Base-by-base conservation (phyloP, 2,113 vertebrate genomes). In the Paramormyrops kingsleyae region DNA sequence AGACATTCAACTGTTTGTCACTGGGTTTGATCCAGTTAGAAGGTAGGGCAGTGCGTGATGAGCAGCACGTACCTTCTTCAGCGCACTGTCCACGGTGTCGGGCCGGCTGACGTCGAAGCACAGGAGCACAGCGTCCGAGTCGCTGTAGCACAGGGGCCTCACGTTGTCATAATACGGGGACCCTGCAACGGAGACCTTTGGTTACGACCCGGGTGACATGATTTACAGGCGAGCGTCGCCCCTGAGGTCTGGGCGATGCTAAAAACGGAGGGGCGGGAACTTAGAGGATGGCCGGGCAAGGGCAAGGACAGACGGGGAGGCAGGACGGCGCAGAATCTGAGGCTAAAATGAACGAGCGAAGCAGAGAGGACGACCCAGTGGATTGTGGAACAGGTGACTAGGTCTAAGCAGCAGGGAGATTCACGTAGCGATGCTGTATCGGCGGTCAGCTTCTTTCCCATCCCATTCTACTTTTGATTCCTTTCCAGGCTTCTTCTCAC, bases 91-190 rank as follows among this genome's bases (percentile, higher is more conserved):
- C 24, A 98, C 95, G 13, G 96, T 97, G 94, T 99, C 98, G 0
- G 98, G 98, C 3, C 97, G 96, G 93, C 98, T 98, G 94, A 99
- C 93, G 89, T 99, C 98, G 1, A 99, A 98, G 93, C 98, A 99
- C 2, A 99, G 94, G 90, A 99, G 95, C 19, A 99, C 97, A 0
- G 98, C 98, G 0, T 99, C 98, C 0, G 98, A 98, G 93, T 99
- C 98, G 0, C 98, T 99, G 95, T 99, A 99, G 97, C 98, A 99
- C 6, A 99, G 97, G 2, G 98, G 98, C 19, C 98, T 95, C 88
- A 99, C 98, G 0, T 99, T 99, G 95, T 99, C 97, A 0, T 99
- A 99, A 93, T 99, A 99, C 0, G 98, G 98, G 80, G 98, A 99
- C 12, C 98, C 98, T 99, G 86, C 13, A 89, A 35, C 52, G 44